Evolutionary conservation across 2,797 vertebrate species (phyloP), one percentile per base, ranked within the genome.

Genomic region (Pangasius krempfi): DNA sequence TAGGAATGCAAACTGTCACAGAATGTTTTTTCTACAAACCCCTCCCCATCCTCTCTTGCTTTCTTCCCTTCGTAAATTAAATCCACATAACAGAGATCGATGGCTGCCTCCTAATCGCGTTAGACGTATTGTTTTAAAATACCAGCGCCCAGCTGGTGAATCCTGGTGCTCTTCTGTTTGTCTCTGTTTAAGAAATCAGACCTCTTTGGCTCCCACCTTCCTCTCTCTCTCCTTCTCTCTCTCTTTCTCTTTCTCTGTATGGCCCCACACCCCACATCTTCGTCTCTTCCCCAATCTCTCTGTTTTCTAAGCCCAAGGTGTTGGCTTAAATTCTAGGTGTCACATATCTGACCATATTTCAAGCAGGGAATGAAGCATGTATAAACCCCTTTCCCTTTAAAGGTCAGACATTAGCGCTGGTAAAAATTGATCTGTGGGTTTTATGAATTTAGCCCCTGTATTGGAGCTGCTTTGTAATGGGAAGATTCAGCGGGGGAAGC

Each of bases 321-420:
- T 96, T 95, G 96, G 96, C 96, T 94, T 94, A 93, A 95, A 96
- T 97, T 96, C 95, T 95, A 95, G 96, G 95, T 97, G 97, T 98
- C 96, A 88, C 95, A 94, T 97, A 97, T 97, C 97, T 96, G 97
- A 97, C 97, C 96, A 94, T 97, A 97, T 97, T 98, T 98, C 97
- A 97, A 96, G 94, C 95, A 70, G 93, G 94, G 97, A 98, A 98
- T 97, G 95, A 97, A 97, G 97, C 96, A 96, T 96, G 95, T 95
- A 96, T 95, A 96, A 96, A 96, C 91, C 92, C 95, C 96, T 97
- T 97, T 95, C 89, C 94, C 95, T 97, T 97, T 97, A 98, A 98
- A 99, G 98, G 98, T 98, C 97, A 98, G 97, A 97, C 97, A 97
- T 97, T 98, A 98, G 97, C 97, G 97, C 95, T 96, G 97, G 97